Evolutionary conservation across 2,888 invertebrate species (phyloP), one percentile per base, ranked within the genome.

Genomic region (Rhaphigaster nebulosa): DNA sequence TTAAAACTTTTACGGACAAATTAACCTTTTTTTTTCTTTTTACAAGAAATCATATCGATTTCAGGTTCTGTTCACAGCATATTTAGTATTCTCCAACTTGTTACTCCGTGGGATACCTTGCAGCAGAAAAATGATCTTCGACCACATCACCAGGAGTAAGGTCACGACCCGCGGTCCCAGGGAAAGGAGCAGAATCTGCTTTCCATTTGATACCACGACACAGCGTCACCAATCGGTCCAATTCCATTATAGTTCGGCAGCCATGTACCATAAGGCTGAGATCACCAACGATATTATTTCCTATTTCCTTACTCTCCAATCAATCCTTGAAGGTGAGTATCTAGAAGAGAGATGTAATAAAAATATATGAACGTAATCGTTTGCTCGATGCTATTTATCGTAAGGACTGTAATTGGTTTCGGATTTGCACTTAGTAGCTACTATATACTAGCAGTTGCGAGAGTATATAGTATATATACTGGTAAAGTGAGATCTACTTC

Each of bases 181-280:
- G 70, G 70, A 76, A 76, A 76, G 70, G 70, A 38, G 65, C 65
- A 65, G 70, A 38, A 38, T 23, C 34, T 38, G 38, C 70, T 76
- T 76, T 76, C 70, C 70, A 38, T 38, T 76, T 34, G 38, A 20
- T 38, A 76, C 70, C 20, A 38, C 34, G 34, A 38, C 70, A 76
- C 70, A 76, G 70, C 70, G 70, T 38, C 70, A 76, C 70, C 70
- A 38, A 20, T 38, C 70, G 13, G 70, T 34, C 34, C 70, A 20
- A 38, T 20, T 76, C 70, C 34, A 76, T 76, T 76, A 76, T 15
- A 76, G 70, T 76, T 76, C 70, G 34, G 70, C 70, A 76, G 23
- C 70, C 70, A 23, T 76, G 20, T 23, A 5, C 65, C 29, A 65
- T 15, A 38, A 76, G 70, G 34, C 23, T 76, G 70, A 76, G 70